These are phyloP conservation scores for Bicyclus anynana DNA, from an alignment of 1,140 invertebrate genomes.

Conservation along the genomic window DNA sequence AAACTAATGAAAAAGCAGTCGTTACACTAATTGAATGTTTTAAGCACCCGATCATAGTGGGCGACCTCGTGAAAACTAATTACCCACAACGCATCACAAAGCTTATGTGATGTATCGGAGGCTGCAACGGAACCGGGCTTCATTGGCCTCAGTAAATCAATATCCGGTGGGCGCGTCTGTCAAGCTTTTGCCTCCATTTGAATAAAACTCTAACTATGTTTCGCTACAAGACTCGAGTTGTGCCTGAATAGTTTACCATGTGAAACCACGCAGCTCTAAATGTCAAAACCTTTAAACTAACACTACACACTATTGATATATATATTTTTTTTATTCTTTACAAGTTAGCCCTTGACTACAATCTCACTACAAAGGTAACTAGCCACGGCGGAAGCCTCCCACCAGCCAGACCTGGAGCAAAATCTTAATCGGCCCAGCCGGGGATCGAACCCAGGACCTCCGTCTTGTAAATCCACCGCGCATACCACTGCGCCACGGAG, in stretches of 20 bases:
- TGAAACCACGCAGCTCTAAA: neutral
- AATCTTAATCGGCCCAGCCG: too few relatives aligned
- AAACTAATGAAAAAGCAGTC: slow-evolving; percentile 5
- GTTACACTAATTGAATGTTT: slow-evolving; percentile 18
- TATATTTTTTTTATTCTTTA: too few relatives aligned
- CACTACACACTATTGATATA: too few relatives aligned
- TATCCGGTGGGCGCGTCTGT: slow-evolving; percentile 61
- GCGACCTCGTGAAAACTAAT: slow-evolving; percentile 57
- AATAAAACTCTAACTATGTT: slow-evolving; percentile 57
- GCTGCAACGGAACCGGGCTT: slow-evolving; percentile 55
- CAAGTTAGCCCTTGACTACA: too few relatives aligned
- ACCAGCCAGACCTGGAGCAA: too few relatives aligned
- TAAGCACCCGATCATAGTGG: slow-evolving; percentile 23
- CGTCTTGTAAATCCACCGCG: too few relatives aligned
- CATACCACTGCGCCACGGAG: too few relatives aligned
- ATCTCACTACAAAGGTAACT: too few relatives aligned
- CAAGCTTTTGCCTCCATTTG: slow-evolving; percentile 41
- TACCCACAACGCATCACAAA: slow-evolving; percentile 55
- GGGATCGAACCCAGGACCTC: too few relatives aligned
- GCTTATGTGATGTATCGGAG: slow-evolving; percentile 55
- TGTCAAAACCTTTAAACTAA: too few relatives aligned
- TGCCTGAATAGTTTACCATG: slow-evolving; percentile 21
- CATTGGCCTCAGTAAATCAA: slow-evolving; percentile 66
- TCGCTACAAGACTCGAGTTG: slow-evolving; percentile 20
- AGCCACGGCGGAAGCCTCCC: too few relatives aligned